Conservation (phyloP, 2,797 vertebrate genomes). For the Pseudomugil tenellus region DNA sequence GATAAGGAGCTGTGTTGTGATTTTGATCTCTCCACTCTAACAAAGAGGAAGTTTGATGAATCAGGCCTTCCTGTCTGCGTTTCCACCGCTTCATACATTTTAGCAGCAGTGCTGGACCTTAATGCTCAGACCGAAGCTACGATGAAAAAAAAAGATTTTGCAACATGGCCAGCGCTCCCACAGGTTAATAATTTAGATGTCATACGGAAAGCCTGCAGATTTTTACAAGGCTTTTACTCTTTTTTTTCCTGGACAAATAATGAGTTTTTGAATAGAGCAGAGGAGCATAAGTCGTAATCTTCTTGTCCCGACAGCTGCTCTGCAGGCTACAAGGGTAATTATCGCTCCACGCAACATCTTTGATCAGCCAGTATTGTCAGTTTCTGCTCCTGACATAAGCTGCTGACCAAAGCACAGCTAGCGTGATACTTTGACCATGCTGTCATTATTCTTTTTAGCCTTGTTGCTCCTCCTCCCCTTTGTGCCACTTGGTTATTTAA, state of each 20-base stretch:
- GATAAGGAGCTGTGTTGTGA: constrained; percentile 63
- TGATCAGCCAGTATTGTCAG: constrained; percentile 68
- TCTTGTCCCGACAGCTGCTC: constrained; percentile 47
- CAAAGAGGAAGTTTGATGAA: constrained; percentile 64
- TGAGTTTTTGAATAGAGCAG: constrained; percentile 28
- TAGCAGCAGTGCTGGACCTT: not conserved
- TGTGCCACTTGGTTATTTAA: constrained; percentile 9
- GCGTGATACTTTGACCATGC: constrained; percentile 23
- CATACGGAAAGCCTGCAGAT: not conserved
- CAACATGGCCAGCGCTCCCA: constrained; percentile 2
- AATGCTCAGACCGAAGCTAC: not conserved
- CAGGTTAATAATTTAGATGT: constrained; percentile 12
- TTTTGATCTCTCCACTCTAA: constrained; percentile 63
- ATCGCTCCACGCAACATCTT: constrained; percentile 52
- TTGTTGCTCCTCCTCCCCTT: constrained; percentile 9
- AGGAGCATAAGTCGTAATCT: constrained; percentile 53
- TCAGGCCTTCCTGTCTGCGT: constrained; percentile 61
- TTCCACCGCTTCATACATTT: constrained; percentile 24
- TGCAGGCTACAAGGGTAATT: constrained; percentile 62
- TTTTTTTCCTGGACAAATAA: constrained; percentile 34
- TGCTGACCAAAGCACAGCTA: constrained; percentile 34
- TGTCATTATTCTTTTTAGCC: constrained; percentile 24
- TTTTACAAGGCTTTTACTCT: not conserved
- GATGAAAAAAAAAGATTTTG: not conserved
- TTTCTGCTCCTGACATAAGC: constrained; percentile 45